Evolutionary conservation across 1,140 invertebrate genomes (phyloP), one percentile per base, ranked within the genome.

Genomic region (Sinella curviseta): DNA sequence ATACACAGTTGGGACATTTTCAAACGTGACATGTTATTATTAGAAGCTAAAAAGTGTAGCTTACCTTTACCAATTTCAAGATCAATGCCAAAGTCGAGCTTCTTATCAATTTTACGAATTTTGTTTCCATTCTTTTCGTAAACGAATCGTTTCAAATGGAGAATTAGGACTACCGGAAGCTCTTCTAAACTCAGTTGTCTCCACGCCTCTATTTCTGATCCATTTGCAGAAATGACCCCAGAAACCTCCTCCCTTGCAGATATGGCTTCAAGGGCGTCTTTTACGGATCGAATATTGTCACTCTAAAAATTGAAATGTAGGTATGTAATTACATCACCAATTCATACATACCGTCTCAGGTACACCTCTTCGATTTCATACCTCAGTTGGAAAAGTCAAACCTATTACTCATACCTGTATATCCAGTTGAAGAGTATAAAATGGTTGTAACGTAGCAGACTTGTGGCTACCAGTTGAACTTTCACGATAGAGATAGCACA

Each of bases 381-480:
- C 12, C 28, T 30, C 2, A 17, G 31, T 4, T 33, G 3, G 31
- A 70, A 17, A 24, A 70, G 3, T 65, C 26, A 12, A 12, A 8
- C 20, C 20, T 48, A 8, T 12, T 12, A 48, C 39, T 12, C 82
- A 86, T 87, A 96, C 95, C 90, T 97, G 95, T 84, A 98, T 97
- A 84, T 98, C 96, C 39, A 98, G 89, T 86, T 95, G 95, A 17
- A 98, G 88, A 1, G 95, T 96, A 86, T 97, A 97, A 87, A 98
- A 98, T 1, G 96, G 96, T 86, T 97, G 94, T 78, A 97, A 92
- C 83, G 92, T 92, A 85, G 94, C 92, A 57, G 89, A 90, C 17
- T 88, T 89, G 1, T 93, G 94, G 67, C 92, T 89, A 86, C 92
- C 89, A 80, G 93, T 92, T 30, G 93, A 91, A 48, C 91, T 89